Base-by-base conservation (phyloP, 1,140 invertebrate genomes). In the Proctacanthus coquilletti region DNA sequence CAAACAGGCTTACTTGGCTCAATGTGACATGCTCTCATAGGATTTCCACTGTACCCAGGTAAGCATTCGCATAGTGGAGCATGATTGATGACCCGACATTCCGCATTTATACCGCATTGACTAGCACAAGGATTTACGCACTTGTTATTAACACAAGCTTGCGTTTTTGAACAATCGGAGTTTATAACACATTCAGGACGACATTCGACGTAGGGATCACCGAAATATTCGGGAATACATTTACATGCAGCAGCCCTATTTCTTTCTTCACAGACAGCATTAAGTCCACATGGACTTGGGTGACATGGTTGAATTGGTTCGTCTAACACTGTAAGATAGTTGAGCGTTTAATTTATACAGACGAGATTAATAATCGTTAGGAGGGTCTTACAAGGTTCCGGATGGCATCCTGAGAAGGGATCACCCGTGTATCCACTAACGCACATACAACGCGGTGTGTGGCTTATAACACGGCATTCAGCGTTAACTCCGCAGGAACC, bases 31-130 rank as follows among this genome's bases (percentile, higher is more conserved):
- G 80, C 77, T 18, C 71, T 68, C 53, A 48, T 75, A 56, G 84
- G 77, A 55, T 84, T 78, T 51, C 84, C 84, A 41, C 68, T 77
- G 57, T 72, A 84, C 44, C 80, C 82, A 36, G 69, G 64, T 9
- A 75, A 58, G 60, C 84, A 87, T 42, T 70, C 72, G 60, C 85
- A 89, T 40, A 76, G 73, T 40, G 84, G 80, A 45, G 77, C 74
- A 66, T 89, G 84, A 62, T 86, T 84, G 36, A 78, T 70, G 11
- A 87, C 80, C 51, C 70, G 71, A 60, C 85, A 92, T 50, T 79
- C 69, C 15, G 85, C 77, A 52, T 84, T 84, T 38, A 80, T 53
- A 25, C 84, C 85, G 61, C 84, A 84, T 45, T 71, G 72, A 40
- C 80, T 82, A 34, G 72, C 68, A 57, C 84, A 89, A 11, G 83